These are phyloP conservation scores for Brachyptera risi DNA, from an alignment of 2,888 invertebrate genomes.

Conservation along the genomic window DNA sequence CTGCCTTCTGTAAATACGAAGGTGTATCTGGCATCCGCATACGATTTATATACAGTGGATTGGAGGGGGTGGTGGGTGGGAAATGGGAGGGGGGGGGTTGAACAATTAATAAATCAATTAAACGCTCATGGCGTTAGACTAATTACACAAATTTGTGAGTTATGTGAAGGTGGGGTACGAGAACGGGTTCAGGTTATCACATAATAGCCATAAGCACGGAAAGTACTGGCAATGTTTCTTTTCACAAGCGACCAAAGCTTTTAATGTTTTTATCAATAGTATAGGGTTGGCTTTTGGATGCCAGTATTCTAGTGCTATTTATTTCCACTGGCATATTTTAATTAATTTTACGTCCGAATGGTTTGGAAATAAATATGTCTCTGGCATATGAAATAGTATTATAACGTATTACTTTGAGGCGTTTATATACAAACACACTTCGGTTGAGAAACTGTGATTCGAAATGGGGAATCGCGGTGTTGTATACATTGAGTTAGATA, in stretches of 20 bases:
- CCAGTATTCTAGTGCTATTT: neutral
- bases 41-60: no score
- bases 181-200: neutral
- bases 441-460: no score
- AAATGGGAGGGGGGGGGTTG: no score
- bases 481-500: no score
- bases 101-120: neutral
- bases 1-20: no score
- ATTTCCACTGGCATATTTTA: neutral
- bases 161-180: neutral
- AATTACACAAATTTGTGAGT: neutral
- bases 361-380: no score
- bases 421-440: no score
- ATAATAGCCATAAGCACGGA: neutral
- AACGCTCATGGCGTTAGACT: neutral
- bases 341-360: neutral
- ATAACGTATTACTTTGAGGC: no score
- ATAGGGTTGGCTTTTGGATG: neutral
- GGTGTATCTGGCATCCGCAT: no score
- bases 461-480: no score
- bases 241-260: neutral
- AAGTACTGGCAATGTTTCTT: neutral
- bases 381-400: no score
- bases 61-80: no score
- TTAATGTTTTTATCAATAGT: neutral